Evolutionary conservation across 2,113 vertebrate genomes (phyloP).

Genomic region (Gobio gobio): DNA sequence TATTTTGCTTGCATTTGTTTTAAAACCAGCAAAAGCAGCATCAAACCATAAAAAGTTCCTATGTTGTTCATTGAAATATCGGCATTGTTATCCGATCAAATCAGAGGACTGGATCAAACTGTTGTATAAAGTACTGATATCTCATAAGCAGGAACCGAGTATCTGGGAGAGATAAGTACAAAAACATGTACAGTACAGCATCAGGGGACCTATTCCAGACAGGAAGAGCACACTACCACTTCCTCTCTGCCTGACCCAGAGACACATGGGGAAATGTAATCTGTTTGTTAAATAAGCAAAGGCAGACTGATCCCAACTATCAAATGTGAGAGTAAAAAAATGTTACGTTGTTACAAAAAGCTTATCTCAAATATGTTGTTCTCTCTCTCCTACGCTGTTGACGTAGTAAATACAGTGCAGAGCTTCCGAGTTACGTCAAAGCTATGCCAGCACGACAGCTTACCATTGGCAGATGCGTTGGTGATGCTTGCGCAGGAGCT

Average conservation of each 20-base stretch:
- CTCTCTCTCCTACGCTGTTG: no score
- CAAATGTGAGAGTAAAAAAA: not conserved
- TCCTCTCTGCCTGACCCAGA: conserved; percentile 40
- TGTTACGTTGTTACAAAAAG: not conserved
- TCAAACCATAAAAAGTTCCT: not conserved
- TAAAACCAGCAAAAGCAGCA: not conserved
- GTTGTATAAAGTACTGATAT: conserved; percentile 16
- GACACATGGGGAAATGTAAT: conserved; percentile 54
- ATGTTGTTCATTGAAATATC: not conserved
- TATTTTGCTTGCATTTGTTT: not conserved
- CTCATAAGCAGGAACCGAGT: not conserved
- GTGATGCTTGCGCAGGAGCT: no score
- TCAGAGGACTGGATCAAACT: not conserved
- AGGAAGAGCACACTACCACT: conserved; percentile 62
- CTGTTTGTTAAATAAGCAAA: conserved; percentile 60
- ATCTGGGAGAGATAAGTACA: conserved; percentile 29
- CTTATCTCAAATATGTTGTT: not conserved
- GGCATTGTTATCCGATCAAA: not conserved
- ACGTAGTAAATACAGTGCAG: no score
- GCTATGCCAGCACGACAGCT: no score
- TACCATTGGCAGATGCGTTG: no score
- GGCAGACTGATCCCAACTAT: not conserved
- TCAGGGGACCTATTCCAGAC: conserved; percentile 55
- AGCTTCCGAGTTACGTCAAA: no score
- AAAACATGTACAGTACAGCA: conserved; percentile 15